phyloP scores from a whole-genome alignment of 2,113 vertebrate genomes.

The Macrotus californicus region DNA sequence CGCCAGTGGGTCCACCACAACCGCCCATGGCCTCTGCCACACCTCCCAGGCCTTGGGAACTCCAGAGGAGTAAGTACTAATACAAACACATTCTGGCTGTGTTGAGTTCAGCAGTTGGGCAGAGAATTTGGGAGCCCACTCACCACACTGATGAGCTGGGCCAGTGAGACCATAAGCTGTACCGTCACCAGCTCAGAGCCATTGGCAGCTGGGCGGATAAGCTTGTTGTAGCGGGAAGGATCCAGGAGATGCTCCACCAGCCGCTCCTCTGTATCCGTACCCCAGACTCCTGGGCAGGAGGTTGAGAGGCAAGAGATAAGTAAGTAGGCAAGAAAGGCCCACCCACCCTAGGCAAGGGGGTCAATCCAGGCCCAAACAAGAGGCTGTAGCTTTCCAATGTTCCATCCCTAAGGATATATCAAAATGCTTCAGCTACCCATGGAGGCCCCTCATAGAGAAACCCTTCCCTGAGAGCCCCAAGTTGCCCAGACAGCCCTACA shows the following conservation, averaged over 20 bases:
- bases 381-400: not conserved
- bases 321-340: not conserved
- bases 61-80: not conserved
- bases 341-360: not conserved
- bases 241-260: slow-evolving; percentile 93
- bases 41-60: not conserved
- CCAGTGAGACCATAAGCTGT: slow-evolving; percentile 95
- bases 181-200: slow-evolving; percentile 94
- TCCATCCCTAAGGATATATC: not conserved
- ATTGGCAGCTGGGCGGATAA: slow-evolving; percentile 95
- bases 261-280: slow-evolving; percentile 93
- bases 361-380: not conserved
- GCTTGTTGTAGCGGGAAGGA: slow-evolving; percentile 93
- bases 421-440: not conserved
- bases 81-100: not conserved
- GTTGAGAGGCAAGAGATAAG: not conserved
- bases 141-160: slow-evolving; percentile 97
- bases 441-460: not conserved
- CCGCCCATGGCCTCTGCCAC: not conserved
- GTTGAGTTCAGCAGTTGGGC: not conserved
- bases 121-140: slow-evolving; percentile 62
- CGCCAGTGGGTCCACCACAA: not conserved
- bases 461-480: not conserved
- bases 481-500: not conserved
- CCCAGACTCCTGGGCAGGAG: slow-evolving; percentile 78